These are phyloP conservation scores for Chelmon rostratus DNA, from an alignment of 2,797 vertebrate genomes.

Conservation along the genomic window DNA sequence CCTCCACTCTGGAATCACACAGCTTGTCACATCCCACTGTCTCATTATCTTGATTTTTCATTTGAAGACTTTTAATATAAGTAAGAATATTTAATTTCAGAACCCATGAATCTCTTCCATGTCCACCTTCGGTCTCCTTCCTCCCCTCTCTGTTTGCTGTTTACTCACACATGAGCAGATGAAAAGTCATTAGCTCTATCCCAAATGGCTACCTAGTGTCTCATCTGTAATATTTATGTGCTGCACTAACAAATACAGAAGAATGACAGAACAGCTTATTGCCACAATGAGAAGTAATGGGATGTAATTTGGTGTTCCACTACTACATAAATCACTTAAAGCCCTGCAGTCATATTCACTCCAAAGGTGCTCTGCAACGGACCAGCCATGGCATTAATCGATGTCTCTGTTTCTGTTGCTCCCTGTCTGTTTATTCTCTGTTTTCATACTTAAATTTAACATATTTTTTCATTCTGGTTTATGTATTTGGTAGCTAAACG, in stretches of 20 bases:
- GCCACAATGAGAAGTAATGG: conserved; percentile 76
- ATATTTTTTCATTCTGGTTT: background rate
- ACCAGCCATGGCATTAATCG: conserved; percentile 34
- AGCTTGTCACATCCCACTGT: conserved; percentile 16
- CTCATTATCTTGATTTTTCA: conserved; percentile 27
- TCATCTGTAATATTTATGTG: conserved; percentile 74
- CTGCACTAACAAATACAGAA: conserved; percentile 70
- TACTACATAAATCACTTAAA: conserved; percentile 73
- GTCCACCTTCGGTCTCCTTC: conserved; percentile 6
- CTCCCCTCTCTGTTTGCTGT: conserved; percentile 17
- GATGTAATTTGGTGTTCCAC: conserved; percentile 73
- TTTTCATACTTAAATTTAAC: background rate
- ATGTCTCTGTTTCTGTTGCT: conserved; percentile 16
- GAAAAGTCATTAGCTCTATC: conserved; percentile 55
- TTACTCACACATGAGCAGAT: conserved; percentile 44
- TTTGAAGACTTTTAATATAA: background rate
- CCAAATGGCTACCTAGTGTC: conserved; percentile 59
- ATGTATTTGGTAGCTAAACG: background rate
- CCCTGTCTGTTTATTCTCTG: conserved; percentile 8
- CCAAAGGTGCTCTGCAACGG: conserved; percentile 50
- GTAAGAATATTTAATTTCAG: background rate
- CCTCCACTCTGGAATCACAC: background rate
- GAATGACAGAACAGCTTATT: conserved; percentile 72
- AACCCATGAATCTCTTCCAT: background rate
- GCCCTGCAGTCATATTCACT: conserved; percentile 49